Evolutionary conservation across 2,113 vertebrate genomes (phyloP), one percentile per base, ranked within the genome.

Genomic region (Leptobrachium leishanense): DNA sequence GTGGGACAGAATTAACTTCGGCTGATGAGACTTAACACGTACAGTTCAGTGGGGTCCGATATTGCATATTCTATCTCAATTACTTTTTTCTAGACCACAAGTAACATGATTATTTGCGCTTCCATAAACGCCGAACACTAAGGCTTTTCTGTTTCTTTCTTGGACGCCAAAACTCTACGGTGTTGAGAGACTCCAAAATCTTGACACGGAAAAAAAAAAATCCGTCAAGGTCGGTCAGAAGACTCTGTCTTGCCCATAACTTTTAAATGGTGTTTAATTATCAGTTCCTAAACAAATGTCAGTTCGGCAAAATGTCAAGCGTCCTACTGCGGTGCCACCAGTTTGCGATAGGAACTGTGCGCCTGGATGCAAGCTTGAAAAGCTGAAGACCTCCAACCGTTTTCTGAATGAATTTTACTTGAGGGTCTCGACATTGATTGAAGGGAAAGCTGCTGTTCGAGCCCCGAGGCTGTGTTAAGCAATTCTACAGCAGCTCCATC

Each of bases 191-290:
- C 11, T 46, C 5, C 6, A 9, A 71, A 81, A 86, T 62, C 70
- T 80, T 81, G 77, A 82, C 72, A 69, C 5, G 5, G 7, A 31
- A 31, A 31, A 31, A 31, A 50, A 66, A 84, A 46, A 85, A 84
- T 7, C 68, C 63, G 83, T 69, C 83, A 87, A 88, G 85, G 85
- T 88, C 86, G 85, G 11, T 12, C 20, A 74, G 50, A 2, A 66
- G 75, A 72, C 54, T 65, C 66, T 11, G 67, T 41, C 84, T 63
- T 75, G 66, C 55, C 59, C 43, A 65, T 53, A 82, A 85, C 85
- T 82, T 85, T 84, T 74, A 82, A 85, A 68, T 82, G 85, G 86
- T 89, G 88, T 87, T 91, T 90, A 88, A 91, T 88, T 89, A 88
- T 89, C 85, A 85, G 83, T 81, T 85, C 77, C 84, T 82, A 76